These are phyloP conservation scores for Neogale vison DNA, from an alignment of 2,113 vertebrate genomes.

Conservation along the genomic window DNA sequence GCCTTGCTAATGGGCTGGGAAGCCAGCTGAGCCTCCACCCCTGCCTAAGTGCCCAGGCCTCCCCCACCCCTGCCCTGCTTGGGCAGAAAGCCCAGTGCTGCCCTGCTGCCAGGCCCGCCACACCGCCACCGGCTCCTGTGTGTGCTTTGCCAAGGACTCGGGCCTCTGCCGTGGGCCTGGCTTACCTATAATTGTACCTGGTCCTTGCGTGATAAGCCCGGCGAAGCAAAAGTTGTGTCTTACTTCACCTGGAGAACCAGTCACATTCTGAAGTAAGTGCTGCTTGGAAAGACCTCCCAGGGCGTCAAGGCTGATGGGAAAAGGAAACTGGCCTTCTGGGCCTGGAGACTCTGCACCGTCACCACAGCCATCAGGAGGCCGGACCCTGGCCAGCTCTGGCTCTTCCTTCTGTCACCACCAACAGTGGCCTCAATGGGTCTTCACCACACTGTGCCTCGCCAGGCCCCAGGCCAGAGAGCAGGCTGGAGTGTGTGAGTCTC, in stretches of 20 bases:
- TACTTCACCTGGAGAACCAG: not conserved
- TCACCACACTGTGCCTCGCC: not conserved
- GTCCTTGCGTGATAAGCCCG: not conserved
- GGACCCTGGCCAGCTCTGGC: not conserved
- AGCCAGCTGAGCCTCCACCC: not conserved
- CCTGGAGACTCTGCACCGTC: not conserved
- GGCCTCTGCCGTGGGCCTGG: not conserved
- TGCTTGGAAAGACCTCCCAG: not conserved
- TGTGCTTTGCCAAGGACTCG: not conserved
- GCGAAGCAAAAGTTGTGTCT: not conserved
- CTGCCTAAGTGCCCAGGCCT: not conserved
- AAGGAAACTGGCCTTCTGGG: not conserved
- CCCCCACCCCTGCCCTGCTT: not conserved
- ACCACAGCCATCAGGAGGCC: accelerated
- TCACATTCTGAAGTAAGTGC: not conserved
- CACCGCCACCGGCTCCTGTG: accelerated
- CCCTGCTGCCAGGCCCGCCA: not conserved
- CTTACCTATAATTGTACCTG: not conserved
- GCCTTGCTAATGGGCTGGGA: constrained; percentile 24
- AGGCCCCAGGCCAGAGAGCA: not conserved
- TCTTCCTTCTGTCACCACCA: not conserved
- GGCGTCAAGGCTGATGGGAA: not conserved
- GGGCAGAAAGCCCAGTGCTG: not conserved
- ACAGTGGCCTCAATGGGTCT: accelerated
- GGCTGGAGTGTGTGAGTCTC: not conserved